Conservation (phyloP, 1,140 invertebrate species). For the Rhopalosiphum padi region DNA sequence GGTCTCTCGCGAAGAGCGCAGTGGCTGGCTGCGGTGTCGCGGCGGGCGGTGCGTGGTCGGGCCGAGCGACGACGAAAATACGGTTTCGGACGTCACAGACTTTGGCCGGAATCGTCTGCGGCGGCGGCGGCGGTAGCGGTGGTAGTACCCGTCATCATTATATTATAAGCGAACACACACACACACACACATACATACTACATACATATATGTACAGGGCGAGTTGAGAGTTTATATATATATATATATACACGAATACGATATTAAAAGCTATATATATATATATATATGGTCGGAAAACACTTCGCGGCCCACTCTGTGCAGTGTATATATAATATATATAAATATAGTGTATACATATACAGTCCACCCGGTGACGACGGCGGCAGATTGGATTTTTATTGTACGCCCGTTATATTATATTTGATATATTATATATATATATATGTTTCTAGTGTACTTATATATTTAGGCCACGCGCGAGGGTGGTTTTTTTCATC, state of each 20-base stretch:
- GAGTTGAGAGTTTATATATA: too few species aligned
- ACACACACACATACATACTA: neutral
- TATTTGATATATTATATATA: neutral
- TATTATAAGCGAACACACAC: neutral
- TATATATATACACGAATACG: too few species aligned
- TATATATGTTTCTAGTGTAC: neutral
- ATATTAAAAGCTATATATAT: neutral
- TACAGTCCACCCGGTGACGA: neutral
- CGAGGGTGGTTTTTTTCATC: constrained; percentile 7
- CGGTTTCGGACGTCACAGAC: constrained; percentile 2
- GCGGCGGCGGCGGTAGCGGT: too few species aligned
- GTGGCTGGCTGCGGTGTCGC: neutral
- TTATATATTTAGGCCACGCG: constrained; percentile 14
- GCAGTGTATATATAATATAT: too few species aligned
- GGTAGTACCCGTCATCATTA: neutral
- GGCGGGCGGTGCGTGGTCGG: too few species aligned
- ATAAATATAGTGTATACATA: neutral
- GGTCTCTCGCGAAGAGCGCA: neutral
- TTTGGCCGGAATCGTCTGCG: neutral
- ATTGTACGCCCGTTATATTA: neutral
- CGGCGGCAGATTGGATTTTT: constrained; percentile 6
- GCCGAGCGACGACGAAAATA: neutral
- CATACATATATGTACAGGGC: neutral
- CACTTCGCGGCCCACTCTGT: neutral
- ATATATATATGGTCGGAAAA: neutral